phyloP scores from a whole-genome alignment of 2,888 invertebrate species.

The Hoplodrina blanda region DNA sequence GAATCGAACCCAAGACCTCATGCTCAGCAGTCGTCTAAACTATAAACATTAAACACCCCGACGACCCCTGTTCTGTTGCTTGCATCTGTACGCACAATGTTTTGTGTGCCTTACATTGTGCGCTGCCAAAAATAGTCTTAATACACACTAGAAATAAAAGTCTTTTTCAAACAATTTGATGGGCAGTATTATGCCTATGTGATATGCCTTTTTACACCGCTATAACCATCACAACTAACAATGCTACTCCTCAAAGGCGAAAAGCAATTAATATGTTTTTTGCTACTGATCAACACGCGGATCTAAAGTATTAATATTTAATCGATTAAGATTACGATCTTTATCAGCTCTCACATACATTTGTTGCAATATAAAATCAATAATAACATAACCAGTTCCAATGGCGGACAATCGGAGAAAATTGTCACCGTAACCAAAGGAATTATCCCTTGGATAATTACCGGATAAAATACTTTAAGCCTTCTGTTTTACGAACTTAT shows the following conservation, averaged over 20 bases:
- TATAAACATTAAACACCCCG: no score
- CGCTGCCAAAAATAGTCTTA: no score
- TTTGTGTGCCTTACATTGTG: no score
- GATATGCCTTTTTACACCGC: neutral
- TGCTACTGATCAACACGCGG: conserved; percentile 30
- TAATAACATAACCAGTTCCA: conserved; percentile 64
- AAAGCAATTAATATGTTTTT: conserved; percentile 6
- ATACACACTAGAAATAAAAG: neutral
- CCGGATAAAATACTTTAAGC: conserved; percentile 76
- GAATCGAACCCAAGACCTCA: no score
- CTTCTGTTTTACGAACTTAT: conserved; percentile 65
- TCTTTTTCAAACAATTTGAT: neutral
- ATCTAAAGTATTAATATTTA: conserved; percentile 40
- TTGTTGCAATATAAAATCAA: conserved; percentile 59
- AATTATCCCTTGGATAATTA: conserved; percentile 82
- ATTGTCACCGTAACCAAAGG: conserved; percentile 79
- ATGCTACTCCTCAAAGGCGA: neutral
- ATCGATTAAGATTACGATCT: conserved; percentile 53
- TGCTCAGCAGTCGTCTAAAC: no score
- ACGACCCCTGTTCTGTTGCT: no score
- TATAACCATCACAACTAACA: neutral
- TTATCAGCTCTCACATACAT: conserved; percentile 49
- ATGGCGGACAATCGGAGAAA: conserved; percentile 73
- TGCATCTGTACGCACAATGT: no score
- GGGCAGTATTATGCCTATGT: neutral